Conservation (phyloP, 2,888 invertebrate species). For the Ecdyonurus torrentis region DNA sequence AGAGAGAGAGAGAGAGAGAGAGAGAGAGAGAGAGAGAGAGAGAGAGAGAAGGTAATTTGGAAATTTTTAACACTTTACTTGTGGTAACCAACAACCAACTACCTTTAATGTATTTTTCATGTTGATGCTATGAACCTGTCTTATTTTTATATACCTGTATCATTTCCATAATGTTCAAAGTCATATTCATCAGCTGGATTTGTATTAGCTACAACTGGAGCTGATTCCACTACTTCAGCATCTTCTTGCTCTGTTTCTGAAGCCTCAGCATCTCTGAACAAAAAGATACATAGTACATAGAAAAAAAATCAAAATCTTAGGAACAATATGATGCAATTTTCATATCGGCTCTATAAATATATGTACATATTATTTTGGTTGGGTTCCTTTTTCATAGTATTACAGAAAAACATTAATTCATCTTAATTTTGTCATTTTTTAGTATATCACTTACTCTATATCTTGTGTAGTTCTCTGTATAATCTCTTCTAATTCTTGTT, state of each 20-base stretch:
- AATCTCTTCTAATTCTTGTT: constrained; percentile 55
- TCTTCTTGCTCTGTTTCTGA: constrained; percentile 10
- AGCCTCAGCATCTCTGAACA: constrained; percentile 11
- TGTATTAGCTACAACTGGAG: constrained; percentile 12
- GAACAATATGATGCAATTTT: too few relatives aligned
- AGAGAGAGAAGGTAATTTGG: not conserved
- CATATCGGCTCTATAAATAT: not conserved
- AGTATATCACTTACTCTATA: constrained; percentile 34
- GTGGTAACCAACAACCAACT: too few relatives aligned
- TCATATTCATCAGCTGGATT: constrained; percentile 53
- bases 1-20: too few relatives aligned
- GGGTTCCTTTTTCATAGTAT: not conserved
- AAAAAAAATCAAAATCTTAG: too few relatives aligned
- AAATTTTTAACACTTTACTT: too few relatives aligned
- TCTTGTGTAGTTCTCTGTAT: constrained; percentile 55
- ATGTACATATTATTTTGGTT: not conserved
- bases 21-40: too few relatives aligned
- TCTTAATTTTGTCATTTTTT: constrained; percentile 6
- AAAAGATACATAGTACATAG: not conserved
- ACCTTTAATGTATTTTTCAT: not conserved
- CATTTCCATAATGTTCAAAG: constrained; percentile 58
- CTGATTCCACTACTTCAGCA: constrained; percentile 25
- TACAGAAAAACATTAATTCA: not conserved
- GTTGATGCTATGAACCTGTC: not conserved
- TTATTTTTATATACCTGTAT: constrained; percentile 26